Evolutionary conservation across 2,797 vertebrate species (phyloP), one percentile per base, ranked within the genome.

Genomic region (Mormyrus hasselquistii): DNA sequence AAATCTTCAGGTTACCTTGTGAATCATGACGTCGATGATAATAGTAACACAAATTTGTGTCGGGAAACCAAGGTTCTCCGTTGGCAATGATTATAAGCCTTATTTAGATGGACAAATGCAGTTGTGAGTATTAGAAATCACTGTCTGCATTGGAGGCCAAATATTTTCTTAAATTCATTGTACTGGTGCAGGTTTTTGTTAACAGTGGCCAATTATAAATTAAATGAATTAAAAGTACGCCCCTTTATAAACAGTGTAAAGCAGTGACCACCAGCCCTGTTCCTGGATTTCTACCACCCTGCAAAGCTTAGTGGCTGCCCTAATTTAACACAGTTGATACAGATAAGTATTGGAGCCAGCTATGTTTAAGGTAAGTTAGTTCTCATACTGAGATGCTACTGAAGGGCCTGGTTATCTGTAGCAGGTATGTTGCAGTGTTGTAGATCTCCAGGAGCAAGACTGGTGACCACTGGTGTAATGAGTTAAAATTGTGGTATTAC

Each of bases 101-200:
- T 55, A 22, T n/a, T 86, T 86, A 53, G 12, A 86, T 29, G 47
- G 6, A 86, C n/a, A 86, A 8, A 29, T 34, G 50, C 22, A 29
- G 22, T 34, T 86, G 50, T 86, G 84, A n/a, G 84, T 53, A 41
- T 84, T 84, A 84, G 47, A 86, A 86, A 29, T 53, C 25, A 53
- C 2, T 9, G 6, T 62, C 57, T 25, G 2, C 59, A 22, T 53
- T 86, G 22, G 10, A 52, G 47, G 47, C 22, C 47, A 86, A 86
- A 50, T 84, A 22, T 50, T 50, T 25, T 47, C 8, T 84, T 25
- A 82, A 19, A 82, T 3, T 47, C 76, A 82, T 38, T 47, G 76
- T 41, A 41, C 69, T 76, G 29, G 9, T 57, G 53, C 14, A 4
- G 16, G 3, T 57, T 57, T 57, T 57, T 16, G 53, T 16, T 57